A percentile compares a stretch with the other conserved stretches of the same genome.
These are phyloP conservation scores for Rhyacichthys aspro DNA, from an alignment of 2,797 vertebrate species.

Conservation along the genomic window DNA sequence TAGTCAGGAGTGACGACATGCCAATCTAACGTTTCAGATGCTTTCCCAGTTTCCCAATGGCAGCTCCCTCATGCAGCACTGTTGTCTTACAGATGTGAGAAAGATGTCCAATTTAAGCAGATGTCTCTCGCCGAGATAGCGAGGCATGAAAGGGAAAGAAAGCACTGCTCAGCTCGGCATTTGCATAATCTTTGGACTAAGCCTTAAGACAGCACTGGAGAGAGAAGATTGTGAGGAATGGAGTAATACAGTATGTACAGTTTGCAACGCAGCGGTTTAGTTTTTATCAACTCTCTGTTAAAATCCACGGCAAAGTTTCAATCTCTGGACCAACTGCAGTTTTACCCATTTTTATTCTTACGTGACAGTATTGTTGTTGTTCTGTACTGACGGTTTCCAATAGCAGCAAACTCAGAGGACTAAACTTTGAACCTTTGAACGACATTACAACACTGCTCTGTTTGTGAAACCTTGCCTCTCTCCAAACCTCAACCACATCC, in stretches of 20 bases:
- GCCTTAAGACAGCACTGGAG: slow-evolving; percentile 63
- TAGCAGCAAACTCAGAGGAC: slow-evolving; percentile 73
- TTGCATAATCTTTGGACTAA: slow-evolving; percentile 68
- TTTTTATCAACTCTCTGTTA: slow-evolving; percentile 66
- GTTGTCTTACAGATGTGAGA: slow-evolving; percentile 62
- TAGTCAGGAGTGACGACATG: slow-evolving; percentile 21
- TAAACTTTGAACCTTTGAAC: slow-evolving; percentile 64
- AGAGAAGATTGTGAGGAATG: slow-evolving; percentile 55
- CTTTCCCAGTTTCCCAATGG: slow-evolving; percentile 61
- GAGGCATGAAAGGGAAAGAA: slow-evolving; percentile 41
- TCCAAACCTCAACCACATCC: slow-evolving; percentile 32
- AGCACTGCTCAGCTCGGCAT: slow-evolving; percentile 46
- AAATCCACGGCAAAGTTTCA: slow-evolving; percentile 61
- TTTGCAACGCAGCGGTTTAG: slow-evolving; percentile 71
- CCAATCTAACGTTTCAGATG: slow-evolving; percentile 41
- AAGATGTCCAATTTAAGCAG: slow-evolving; percentile 65
- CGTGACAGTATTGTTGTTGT: slow-evolving; percentile 78
- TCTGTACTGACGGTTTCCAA: slow-evolving; percentile 68
- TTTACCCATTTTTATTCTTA: slow-evolving; percentile 63
- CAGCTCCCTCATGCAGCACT: slow-evolving; percentile 68
- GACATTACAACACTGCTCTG: slow-evolving; percentile 39
- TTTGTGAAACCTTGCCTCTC: slow-evolving; percentile 65
- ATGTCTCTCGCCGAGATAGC: slow-evolving; percentile 57
- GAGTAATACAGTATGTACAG: slow-evolving; percentile 66
- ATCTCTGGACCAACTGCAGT: slow-evolving; percentile 53